Base-by-base conservation (phyloP, 1,140 invertebrate species). In the Ephestia elutella region DNA sequence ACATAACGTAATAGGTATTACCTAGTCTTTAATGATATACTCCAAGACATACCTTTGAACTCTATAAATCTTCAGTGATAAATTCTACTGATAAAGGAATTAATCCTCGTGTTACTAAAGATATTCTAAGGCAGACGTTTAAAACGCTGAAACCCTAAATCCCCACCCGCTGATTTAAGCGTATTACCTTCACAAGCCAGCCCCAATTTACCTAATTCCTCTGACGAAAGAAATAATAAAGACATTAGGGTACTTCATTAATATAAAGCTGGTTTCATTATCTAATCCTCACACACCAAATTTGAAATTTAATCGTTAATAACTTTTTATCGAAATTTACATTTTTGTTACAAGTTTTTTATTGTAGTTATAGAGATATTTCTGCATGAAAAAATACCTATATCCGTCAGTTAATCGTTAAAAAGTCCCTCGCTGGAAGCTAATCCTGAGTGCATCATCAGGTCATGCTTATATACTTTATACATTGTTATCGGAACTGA, bases 171-270 rank as follows among this genome's bases (percentile, higher is more conserved):
- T n/a, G 38, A 44, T 44, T 44, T 44, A 44, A 35, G 32, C 32
- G 32, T 9, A 35, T 35, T 35, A 44, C 38, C 38, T n/a, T 44
- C 10, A 44, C 38, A 35, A 44, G 38, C 38, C 38, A 44, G 38
- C 38, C 13, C 13, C n/a, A 44, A 44, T 44, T 44, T 44, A 44
- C 38, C 38, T 44, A 44, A 44, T 44, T 15, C 38, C 38, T 44
- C 10, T 5, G 38, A 17, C 10, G 38, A 44, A 44, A 44, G 38
- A 44, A 44, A 44, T 44, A 44, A 44, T 44, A 44, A 44, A 44
- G 38, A 17, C 38, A 44, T 44, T 44, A 44, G 38, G 13, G 10
- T 44, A 44, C 38, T 44, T 44, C 38, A 44, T 44, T 44, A 44
- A 44, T 44, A 44, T 44, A 15, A 44, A 44, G 38, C n/a, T 1